These are phyloP conservation scores for Baccha elongata DNA, from an alignment of 2,888 invertebrate species.

Conservation along the genomic window DNA sequence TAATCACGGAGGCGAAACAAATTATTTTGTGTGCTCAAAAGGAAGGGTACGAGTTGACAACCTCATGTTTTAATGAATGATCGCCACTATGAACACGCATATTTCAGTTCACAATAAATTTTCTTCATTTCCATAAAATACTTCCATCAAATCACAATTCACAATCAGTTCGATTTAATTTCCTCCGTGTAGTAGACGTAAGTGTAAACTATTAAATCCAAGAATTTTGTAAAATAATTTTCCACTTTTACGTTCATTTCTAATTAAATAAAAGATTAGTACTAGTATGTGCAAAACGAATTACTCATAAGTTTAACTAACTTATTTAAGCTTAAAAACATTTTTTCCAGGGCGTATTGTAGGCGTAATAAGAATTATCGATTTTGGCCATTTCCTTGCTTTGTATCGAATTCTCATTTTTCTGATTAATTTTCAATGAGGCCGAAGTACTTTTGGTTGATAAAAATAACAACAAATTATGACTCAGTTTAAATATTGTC, in stretches of 20 bases:
- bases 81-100: too few species aligned
- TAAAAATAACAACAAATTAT: background rate
- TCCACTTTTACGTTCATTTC: background rate
- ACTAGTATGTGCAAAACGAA: background rate
- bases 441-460: background rate
- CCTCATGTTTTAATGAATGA: too few species aligned
- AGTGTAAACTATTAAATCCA: slow-evolving; percentile 32
- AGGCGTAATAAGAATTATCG: background rate
- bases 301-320: background rate
- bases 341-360: background rate
- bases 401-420: too few species aligned
- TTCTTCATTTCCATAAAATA: slow-evolving; percentile 11
- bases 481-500: background rate
- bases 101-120: slow-evolving; percentile 37
- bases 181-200: slow-evolving; percentile 59
- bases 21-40: too few species aligned
- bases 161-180: slow-evolving; percentile 60
- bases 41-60: too few species aligned
- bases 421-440: too few species aligned
- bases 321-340: background rate
- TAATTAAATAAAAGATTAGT: background rate
- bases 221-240: slow-evolving; percentile 7
- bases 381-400: background rate
- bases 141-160: too few species aligned
- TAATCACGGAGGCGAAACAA: too few species aligned